Evolutionary conservation across 2,113 vertebrate genomes (phyloP), one percentile per base, ranked within the genome.

Genomic region (Litocranius walleri): DNA sequence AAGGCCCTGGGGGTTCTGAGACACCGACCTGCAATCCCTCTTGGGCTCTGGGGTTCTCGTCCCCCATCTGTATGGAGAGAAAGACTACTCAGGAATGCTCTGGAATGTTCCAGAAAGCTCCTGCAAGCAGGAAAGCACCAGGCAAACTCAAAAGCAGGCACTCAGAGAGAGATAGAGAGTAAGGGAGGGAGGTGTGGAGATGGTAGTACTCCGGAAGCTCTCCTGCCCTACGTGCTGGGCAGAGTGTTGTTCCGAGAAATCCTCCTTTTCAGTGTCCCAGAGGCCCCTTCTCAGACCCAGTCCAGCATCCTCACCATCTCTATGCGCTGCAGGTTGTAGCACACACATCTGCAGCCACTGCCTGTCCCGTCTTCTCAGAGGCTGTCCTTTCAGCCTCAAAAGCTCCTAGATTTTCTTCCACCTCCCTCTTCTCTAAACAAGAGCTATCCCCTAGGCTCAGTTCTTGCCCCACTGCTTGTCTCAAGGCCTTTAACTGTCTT

Each of bases 51-150:
- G 97, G 98, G 78, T 59, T 96, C 97, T 93, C 48, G 36, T 98
- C 83, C 94, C 97, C 93, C 95, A 94, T 98, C 98, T 97, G 97
- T 95, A 80, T 95, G 97, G 96, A 97, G 89, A 98, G 91, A 98
- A 98, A 95, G 62, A 6, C 92, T 97, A 62, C 95, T 98, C 92
- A 96, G 97, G 90, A 91, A 84, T 96, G 88, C 67, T 96, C 96
- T 10, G 1, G 94, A 94, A 92, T 48, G 74, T 45, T 86, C 91
- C 45, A 86, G 91, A 96, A 96, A 96, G 96, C 84, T 95, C 74
- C 88, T 94, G 36, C 88, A 95, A 94, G 56, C 85, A 97, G 85
- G 89, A n/a, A 40, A 96, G 78, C 81, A 93, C 90, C 90, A 80
- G 94, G 91, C 67, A 74, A 25, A 92, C 77, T 74, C 0, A 81